Conservation (phyloP, 2,113 vertebrate species). For the Daphoenositta chrysoptera region DNA sequence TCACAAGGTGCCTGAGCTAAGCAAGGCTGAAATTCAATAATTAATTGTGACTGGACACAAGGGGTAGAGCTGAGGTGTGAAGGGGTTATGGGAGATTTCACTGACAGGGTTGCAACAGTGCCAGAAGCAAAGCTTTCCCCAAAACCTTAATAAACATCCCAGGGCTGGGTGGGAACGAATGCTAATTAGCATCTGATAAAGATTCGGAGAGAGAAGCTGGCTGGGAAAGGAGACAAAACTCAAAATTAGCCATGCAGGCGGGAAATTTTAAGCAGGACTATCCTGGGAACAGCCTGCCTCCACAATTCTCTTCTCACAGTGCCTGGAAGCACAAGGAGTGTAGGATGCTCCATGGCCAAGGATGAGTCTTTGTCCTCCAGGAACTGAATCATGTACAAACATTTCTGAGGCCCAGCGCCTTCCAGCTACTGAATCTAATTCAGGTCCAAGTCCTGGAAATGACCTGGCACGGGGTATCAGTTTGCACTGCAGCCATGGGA, state of each 20-base stretch:
- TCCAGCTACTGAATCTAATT: conserved; percentile 22
- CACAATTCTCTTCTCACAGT: conserved; percentile 34
- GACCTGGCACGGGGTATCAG: neutral
- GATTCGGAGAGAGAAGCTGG: neutral
- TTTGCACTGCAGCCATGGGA: neutral
- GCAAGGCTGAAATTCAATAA: neutral
- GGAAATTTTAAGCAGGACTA: conserved; percentile 1
- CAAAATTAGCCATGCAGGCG: neutral
- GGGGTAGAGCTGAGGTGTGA: neutral
- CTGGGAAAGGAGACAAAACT: conserved; percentile 35
- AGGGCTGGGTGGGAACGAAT: neutral
- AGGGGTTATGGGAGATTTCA: neutral
- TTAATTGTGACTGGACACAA: neutral
- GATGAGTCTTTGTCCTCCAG: conserved; percentile 20
- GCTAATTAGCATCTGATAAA: conserved; percentile 52
- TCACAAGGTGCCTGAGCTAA: neutral
- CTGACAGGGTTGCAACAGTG: accelerated
- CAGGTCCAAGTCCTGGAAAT: conserved; percentile 23
- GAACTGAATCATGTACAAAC: conserved; percentile 14
- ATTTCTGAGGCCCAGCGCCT: neutral
- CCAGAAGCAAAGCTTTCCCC: neutral
- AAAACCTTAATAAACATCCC: neutral
- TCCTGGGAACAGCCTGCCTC: conserved; percentile 44
- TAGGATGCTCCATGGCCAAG: neutral
- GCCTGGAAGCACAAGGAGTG: conserved; percentile 22